Conservation (phyloP, 2,797 vertebrate genomes). For the Sebastes iracundus region DNA sequence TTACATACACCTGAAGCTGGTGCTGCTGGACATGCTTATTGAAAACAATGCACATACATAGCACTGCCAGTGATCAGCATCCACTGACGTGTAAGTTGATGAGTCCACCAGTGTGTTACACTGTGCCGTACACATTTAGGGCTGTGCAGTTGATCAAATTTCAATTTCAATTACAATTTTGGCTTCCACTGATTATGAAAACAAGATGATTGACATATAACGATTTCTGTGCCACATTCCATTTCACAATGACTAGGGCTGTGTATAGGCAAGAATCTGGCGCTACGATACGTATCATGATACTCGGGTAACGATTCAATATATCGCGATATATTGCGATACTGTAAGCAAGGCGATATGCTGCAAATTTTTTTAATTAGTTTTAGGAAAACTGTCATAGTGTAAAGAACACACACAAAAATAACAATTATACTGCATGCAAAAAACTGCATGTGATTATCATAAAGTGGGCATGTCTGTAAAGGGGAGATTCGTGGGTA, state of each 20-base stretch:
- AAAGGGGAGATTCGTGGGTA: too few species aligned
- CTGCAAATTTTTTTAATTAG: too few species aligned
- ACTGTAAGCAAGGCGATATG: not conserved
- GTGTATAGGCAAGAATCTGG: too few species aligned
- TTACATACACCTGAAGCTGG: not conserved
- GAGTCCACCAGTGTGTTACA: not conserved
- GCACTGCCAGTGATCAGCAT: slow-evolving; percentile 21
- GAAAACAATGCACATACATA: slow-evolving; percentile 8
- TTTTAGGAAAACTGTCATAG: too few species aligned
- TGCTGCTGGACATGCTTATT: not conserved
- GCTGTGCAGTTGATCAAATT: not conserved
- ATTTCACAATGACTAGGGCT: too few species aligned
- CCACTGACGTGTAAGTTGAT: slow-evolving; percentile 53
- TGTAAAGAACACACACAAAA: too few species aligned
- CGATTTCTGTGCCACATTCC: too few species aligned
- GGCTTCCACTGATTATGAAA: not conserved
- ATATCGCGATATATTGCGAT: not conserved
- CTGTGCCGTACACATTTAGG: slow-evolving; percentile 43
- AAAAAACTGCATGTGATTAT: too few species aligned
- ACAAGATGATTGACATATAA: not conserved
- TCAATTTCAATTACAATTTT: not conserved
- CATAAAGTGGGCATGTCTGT: too few species aligned
- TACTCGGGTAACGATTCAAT: too few species aligned
- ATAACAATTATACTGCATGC: too few species aligned
- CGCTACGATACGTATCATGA: too few species aligned